Conservation (phyloP, 2,797 vertebrate species). For the Sebastes taczanowskii region DNA sequence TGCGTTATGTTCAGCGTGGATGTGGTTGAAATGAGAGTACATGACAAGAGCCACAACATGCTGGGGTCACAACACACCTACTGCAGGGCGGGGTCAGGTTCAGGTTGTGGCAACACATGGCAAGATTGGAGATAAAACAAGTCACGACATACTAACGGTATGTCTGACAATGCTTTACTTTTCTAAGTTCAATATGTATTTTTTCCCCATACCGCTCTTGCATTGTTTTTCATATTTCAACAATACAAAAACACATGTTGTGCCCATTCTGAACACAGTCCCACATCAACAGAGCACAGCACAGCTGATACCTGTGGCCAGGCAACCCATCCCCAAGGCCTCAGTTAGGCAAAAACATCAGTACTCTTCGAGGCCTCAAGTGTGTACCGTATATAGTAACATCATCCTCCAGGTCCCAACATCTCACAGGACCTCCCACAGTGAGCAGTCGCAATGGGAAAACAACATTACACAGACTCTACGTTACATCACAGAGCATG, state of each 20-base stretch:
- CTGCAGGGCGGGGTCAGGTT: not conserved
- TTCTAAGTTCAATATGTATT: not conserved
- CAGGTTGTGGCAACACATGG: slow-evolving; percentile 10
- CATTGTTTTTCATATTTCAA: not conserved
- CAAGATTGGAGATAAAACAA: not conserved
- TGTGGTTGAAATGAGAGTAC: not conserved
- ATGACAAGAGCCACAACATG: slow-evolving; percentile 18
- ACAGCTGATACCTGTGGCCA: slow-evolving; percentile 46
- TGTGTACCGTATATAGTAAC: slow-evolving; percentile 5
- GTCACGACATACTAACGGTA: not conserved
- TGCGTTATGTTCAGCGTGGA: not conserved
- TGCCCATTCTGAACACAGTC: slow-evolving; percentile 23
- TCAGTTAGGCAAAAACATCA: slow-evolving; percentile 13
- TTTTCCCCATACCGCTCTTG: not conserved
- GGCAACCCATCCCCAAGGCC: not conserved
- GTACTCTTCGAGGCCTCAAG: not conserved
- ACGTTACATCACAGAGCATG: slow-evolving; percentile 12
- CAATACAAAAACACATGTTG: not conserved
- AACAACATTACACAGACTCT: slow-evolving; percentile 18
- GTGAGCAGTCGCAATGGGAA: slow-evolving; percentile 42
- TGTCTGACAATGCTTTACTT: not conserved
- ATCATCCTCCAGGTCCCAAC: slow-evolving; percentile 42
- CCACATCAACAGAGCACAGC: slow-evolving; percentile 15
- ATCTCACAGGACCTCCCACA: slow-evolving; percentile 45
- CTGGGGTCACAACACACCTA: slow-evolving; percentile 13